Evolutionary conservation across 2,797 vertebrate genomes (phyloP).

Genomic region (Pantherophis alleghaniensis): DNA sequence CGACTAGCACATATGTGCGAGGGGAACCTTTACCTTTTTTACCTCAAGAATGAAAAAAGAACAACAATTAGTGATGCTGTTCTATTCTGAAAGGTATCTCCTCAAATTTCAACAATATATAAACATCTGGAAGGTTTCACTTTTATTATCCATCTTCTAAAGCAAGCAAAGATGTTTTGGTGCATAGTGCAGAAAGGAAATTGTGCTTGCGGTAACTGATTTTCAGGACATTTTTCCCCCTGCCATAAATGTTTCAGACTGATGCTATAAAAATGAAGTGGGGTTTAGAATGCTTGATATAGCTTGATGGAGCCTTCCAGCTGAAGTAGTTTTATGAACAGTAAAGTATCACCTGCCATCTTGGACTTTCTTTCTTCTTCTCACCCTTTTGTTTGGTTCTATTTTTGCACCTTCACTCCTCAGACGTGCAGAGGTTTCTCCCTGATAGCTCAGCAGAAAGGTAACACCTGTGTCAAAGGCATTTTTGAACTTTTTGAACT

Average conservation of each 20-base stretch:
- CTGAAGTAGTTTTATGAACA: slow-evolving; percentile 17
- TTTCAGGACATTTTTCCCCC: background rate
- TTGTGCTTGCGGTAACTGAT: background rate
- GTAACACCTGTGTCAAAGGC: slow-evolving; percentile 2
- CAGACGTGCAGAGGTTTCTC: slow-evolving; percentile 7
- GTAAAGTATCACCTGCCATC: slow-evolving; percentile 26
- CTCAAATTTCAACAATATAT: background rate
- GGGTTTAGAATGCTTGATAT: slow-evolving; percentile 26
- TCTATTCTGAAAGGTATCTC: background rate
- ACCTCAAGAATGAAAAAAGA: background rate
- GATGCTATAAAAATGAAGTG: slow-evolving; percentile 1
- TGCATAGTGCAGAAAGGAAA: background rate
- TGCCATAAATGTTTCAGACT: slow-evolving; percentile 19
- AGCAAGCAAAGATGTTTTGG: slow-evolving; percentile 9
- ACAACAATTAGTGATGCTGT: background rate
- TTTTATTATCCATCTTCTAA: slow-evolving; percentile 20
- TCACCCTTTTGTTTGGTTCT: slow-evolving; percentile 1
- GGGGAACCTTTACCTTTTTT: too few relatives aligned
- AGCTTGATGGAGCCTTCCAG: slow-evolving; percentile 8
- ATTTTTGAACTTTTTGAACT: slow-evolving; percentile 16
- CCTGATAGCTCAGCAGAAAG: slow-evolving; percentile 31
- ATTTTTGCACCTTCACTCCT: slow-evolving; percentile 27
- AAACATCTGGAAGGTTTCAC: slow-evolving; percentile 5
- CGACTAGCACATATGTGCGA: too few relatives aligned
- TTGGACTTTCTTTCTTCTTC: background rate